Evolutionary conservation across 2,113 vertebrate genomes (phyloP), one percentile per base, ranked within the genome.

Genomic region (Xiphias gladius): DNA sequence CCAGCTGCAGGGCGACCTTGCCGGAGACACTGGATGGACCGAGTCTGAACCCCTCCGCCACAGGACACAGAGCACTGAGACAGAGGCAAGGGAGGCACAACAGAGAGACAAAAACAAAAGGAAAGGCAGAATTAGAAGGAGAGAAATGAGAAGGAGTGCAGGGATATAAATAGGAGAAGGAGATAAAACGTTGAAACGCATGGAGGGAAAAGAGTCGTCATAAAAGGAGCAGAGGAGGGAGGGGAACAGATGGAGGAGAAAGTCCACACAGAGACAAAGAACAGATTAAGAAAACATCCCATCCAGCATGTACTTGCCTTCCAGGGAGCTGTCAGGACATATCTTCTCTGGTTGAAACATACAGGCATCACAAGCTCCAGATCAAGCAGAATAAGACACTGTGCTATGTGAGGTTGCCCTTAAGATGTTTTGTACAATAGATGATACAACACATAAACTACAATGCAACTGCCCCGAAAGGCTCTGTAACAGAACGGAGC

Each of bases 21-120:
- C 46, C 94, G 94, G 52, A 97, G 94, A 86, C 98, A 99, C 90
- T 98, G 97, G 55, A 97, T 95, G 0, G 87, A 93, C n/a, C 98
- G 95, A 0, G 91, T 96, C 90, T 99, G 98, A 43, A 99, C 96
- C 0, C 98, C 98, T 32, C 98, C 98, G 0, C 98, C 98, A 10
- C 98, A 99, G 10, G 96, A 97, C 50, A 99, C 98, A 0, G 98
- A 97, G 88, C 98, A 99, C 98, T 99, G 91, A 70, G 43, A n/a
- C 41, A 57, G 39, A 73, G 74, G 41, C 52, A 61, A 63, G 67
- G 73, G 52, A 30, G 19, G 24, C n/a, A 57, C 10, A 50, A 50
- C 14, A 62, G 43, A 62, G 50, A 73, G 37, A 75, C 26, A 39
- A 30, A 66, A 46, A 79, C 6, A 76, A 54, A 59, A 50, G 46